Conservation (phyloP, 2,888 invertebrate species). For the Napeogenes sylphis region DNA sequence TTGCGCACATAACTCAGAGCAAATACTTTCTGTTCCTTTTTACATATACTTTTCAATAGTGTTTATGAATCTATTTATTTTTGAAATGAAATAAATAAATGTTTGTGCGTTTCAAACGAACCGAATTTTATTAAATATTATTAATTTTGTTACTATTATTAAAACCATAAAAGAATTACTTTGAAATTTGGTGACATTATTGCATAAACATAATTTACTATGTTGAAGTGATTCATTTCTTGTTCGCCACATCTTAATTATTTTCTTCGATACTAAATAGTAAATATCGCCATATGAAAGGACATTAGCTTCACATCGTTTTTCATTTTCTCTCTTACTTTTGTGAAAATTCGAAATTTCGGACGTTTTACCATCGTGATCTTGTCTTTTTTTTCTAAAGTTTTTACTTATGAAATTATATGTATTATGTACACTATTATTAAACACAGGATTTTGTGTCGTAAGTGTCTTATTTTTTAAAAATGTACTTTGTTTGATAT, state of each 20-base stretch:
- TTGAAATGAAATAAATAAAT: too few species aligned
- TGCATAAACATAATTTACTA: conserved; percentile 32
- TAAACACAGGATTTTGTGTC: not conserved
- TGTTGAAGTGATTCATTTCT: conserved; percentile 21
- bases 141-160: conserved; percentile 24
- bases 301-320: conserved; percentile 18
- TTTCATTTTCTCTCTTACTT: conserved; percentile 16
- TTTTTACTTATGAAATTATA: conserved; percentile 15
- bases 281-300: conserved; percentile 44
- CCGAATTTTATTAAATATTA: conserved; percentile 18
- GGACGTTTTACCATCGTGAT: not conserved
- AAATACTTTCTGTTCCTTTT: conserved; percentile 7
- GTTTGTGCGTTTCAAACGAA: too few species aligned
- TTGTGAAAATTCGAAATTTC: conserved; percentile 17
- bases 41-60: too few species aligned
- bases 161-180: conserved; percentile 17
- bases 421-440: too few species aligned
- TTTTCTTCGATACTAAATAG: conserved; percentile 42
- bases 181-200: conserved; percentile 22
- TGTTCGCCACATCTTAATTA: conserved; percentile 36
- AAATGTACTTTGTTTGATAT: conserved; percentile 9
- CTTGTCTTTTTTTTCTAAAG: conserved; percentile 24
- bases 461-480: conserved; percentile 1
- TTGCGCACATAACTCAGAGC: conserved; percentile 33
- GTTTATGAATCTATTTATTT: too few species aligned